These are phyloP conservation scores for Pelecanoides urinatrix DNA, from an alignment of 2,113 vertebrate genomes.

Conservation along the genomic window DNA sequence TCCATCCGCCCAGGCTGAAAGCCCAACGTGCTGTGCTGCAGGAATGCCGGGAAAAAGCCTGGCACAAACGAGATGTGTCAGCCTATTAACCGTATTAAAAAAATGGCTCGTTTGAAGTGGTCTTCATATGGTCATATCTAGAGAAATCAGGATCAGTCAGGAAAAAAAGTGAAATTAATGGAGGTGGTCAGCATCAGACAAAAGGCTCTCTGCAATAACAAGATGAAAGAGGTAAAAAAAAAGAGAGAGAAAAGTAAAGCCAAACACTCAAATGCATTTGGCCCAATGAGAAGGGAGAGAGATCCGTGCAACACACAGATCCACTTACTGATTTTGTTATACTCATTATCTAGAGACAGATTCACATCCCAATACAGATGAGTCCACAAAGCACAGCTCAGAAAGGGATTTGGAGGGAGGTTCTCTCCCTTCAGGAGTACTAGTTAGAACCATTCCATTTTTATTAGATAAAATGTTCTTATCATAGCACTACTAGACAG, in stretches of 20 bases:
- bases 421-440: too few species aligned
- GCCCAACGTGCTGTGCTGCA: not conserved
- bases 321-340: not conserved
- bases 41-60: not conserved
- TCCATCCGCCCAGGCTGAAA: not conserved
- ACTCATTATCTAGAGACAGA: too few species aligned
- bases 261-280: not conserved
- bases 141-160: not conserved
- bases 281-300: not conserved
- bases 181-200: not conserved
- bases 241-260: not conserved
- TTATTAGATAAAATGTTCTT: not conserved
- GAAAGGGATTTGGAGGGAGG: rapidly evolving
- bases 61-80: not conserved
- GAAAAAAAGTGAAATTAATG: not conserved
- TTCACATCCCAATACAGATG: too few species aligned
- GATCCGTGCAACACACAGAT: not conserved
- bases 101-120: not conserved
- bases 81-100: not conserved
- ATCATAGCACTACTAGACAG: rapidly evolving
- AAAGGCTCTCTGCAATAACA: not conserved
- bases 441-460: not conserved
- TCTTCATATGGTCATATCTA: not conserved
- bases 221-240: not conserved
- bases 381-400: not conserved